Evolutionary conservation across 2,797 vertebrate genomes (phyloP).

Genomic region (Esox masquinongy): DNA sequence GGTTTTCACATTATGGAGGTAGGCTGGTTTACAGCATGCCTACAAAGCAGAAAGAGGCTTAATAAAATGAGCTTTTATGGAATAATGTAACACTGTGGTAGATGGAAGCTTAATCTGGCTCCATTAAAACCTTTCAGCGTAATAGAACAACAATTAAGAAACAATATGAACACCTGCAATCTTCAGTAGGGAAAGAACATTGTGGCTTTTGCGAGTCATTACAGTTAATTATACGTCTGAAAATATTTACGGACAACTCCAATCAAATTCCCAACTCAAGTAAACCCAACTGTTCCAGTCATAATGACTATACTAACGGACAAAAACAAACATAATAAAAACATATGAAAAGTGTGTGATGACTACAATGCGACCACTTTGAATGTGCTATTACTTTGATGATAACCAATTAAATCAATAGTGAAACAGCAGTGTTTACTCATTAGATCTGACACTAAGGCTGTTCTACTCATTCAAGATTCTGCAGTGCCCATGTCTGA

Average conservation of each 20-base stretch:
- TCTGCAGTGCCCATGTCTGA: conserved; percentile 25
- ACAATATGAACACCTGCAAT: conserved; percentile 39
- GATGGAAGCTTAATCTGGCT: conserved; percentile 66
- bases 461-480: neutral
- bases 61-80: conserved; percentile 78
- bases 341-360: neutral
- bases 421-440: neutral
- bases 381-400: neutral
- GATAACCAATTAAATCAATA: neutral
- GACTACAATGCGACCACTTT: neutral
- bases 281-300: neutral
- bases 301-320: neutral
- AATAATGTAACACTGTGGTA: conserved; percentile 71
- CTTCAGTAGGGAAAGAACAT: conserved; percentile 11
- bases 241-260: neutral
- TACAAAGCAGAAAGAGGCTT: conserved; percentile 75
- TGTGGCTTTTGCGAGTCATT: neutral
- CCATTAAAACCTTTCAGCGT: conserved; percentile 79
- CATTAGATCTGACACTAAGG: neutral
- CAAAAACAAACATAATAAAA: neutral
- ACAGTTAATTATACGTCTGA: conserved; percentile 5
- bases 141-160: conserved; percentile 60
- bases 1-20: neutral
- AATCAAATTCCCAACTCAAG: conserved; percentile 9
- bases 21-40: conserved; percentile 41